Base-by-base conservation (phyloP, 2,888 invertebrate species). In the Dendrolimus pini region DNA sequence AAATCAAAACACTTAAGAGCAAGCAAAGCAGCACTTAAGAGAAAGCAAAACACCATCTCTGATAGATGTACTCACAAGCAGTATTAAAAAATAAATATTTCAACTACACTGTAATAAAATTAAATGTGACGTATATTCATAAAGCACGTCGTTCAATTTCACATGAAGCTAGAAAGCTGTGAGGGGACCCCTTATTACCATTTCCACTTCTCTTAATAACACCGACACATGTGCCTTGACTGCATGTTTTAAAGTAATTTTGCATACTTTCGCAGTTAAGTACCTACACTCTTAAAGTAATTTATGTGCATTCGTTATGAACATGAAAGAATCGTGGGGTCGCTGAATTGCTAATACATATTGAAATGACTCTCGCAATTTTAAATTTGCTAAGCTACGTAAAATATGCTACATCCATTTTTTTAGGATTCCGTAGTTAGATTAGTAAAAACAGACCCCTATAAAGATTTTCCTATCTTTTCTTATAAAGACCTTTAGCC, bases 291-390 rank as follows among this genome's bases (percentile, higher is more conserved):
- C 73, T 70, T 68, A 66, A 65, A 75, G 72, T 79, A 83, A 84
- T 82, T 79, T 84, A 85, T 84, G 83, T 72, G 78, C 82, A 82
- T 82, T 75, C 75, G 71, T 78, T 81, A 78, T 71, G 68, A 71
- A 72, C 72, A 65, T 71, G 69, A 79, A 77, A 74, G 77, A 77
- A 73, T 74, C 63, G 68, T 66, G 64, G 30, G 68, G 71, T 70
- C 65, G 72, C 70, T 75, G 74, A 71, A 70, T 69, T 66, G 67
- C 58, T 64, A 60, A 61, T 64, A 47, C 7, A 47, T 55, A 14
- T 47, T 30, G 42, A 42, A 55, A 55, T 18, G 42, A 55, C 42
- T 55, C 42, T 42, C 55, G 41, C 55, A 41, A 55, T 41, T 55
- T 55, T 55, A 14, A 55, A 55, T 55, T 41, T 55, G 41, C 47